Evolutionary conservation across 92 coral and sea anemone species (phyloP), one percentile per base, ranked within the genome.

Genomic region (Virgularia gustaviana): DNA sequence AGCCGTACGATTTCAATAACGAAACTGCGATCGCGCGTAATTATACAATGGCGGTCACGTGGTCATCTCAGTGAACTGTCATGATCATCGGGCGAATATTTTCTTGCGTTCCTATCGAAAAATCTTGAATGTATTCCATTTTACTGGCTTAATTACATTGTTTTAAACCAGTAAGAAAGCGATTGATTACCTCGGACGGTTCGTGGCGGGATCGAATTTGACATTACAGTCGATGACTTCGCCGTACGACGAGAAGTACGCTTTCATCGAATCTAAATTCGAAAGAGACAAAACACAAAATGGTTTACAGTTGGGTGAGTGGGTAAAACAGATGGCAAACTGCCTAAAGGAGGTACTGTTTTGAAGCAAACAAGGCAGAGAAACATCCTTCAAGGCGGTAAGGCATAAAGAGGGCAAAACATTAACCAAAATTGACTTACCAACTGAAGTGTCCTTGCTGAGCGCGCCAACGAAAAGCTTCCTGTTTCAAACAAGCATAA

Each of bases 391-490:
- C 28, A 28, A 20, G 38, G 29, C 37, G 24, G 49, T 5, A 47
- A 47, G 55, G 20, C 4, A 20, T 19, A 11, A 19, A 6, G 29
- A 44, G n/a, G 24, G 19, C 8, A 36, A 64, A 64, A 32, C 13
- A 28, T 33, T 18, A 47, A 15, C 33, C 27, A 71, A 71, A 45
- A 38, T 36, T 62, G 30, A n/a, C 89, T 58, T 85, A 87, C 99
- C 99, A 84, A 86, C 86, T 19, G 90, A 81, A 10, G 99, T 94
- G 28, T 94, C 99, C 51, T 89, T 89, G 88, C 96, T 94, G 41
- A 94, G 81, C 49, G 96, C 99, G 82, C 99, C 99, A 68, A 94
- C 99, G 59, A 94, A 94, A 23, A 94, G 92, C 88, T 94, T 94
- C 83, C 99, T 94, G 99, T 63, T 77, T 71, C 76, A 49, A 54